Percentiles rank a stretch among this genome's conserved stretches.
Conservation (phyloP, 2,888 invertebrate species). For the Drosophila monieri region DNA sequence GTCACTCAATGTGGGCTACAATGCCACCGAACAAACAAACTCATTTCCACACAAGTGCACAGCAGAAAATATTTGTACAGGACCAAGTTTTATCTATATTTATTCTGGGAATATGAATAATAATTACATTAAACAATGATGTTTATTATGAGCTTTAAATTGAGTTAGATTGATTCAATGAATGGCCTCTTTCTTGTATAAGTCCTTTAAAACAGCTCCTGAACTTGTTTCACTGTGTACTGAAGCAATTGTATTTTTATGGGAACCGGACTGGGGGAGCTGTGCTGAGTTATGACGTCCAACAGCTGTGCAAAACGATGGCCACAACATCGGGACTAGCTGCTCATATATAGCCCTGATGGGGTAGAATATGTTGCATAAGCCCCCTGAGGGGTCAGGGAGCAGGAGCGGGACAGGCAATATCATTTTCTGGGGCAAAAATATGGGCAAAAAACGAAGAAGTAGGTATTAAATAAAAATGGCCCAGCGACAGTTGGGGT, state of each 20-base stretch:
- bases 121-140: neutral
- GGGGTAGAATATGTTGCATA: constrained; percentile 58
- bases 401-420: constrained; percentile 23
- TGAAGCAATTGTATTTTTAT: constrained; percentile 37
- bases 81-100: neutral
- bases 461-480: constrained; percentile 57
- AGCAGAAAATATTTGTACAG: constrained; percentile 10
- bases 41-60: constrained; percentile 7
- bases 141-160: neutral
- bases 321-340: constrained; percentile 25
- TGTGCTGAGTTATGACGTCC: constrained; percentile 73
- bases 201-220: neutral
- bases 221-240: neutral
- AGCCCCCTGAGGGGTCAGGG: constrained; percentile 16
- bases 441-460: constrained; percentile 29
- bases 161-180: neutral
- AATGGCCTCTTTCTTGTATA: too few species aligned
- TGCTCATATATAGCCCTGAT: constrained; percentile 39
- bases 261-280: constrained; percentile 21
- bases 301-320: constrained; percentile 72
- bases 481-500: constrained; percentile 53
- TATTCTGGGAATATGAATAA: neutral
- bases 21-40: neutral
- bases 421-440: constrained; percentile 42
- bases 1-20: constrained; percentile 23